These are phyloP conservation scores for Caenorhabditis briggsae DNA, from an alignment of 1,140 invertebrate species.

Conservation along the genomic window DNA sequence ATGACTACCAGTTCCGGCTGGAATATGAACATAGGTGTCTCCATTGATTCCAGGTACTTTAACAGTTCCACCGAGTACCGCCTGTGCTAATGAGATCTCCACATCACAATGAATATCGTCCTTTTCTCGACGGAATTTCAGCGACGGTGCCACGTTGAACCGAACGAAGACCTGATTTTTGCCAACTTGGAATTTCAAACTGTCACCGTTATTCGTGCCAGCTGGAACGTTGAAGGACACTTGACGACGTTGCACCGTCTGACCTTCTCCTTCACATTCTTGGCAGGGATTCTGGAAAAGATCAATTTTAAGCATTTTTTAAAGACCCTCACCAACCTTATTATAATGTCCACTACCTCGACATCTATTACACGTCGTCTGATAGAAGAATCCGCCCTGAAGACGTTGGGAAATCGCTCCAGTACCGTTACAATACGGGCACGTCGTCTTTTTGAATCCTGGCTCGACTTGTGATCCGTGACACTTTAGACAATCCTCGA, in stretches of 20 bases:
- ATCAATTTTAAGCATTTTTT: too few relatives aligned
- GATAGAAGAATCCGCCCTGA: slow-evolving; percentile 93
- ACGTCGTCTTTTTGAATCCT: slow-evolving; percentile 86
- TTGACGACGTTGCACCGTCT: slow-evolving; percentile 88
- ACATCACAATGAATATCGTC: slow-evolving; percentile 84
- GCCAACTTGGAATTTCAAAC: slow-evolving; percentile 92
- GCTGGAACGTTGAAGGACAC: slow-evolving; percentile 95
- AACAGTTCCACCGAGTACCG: slow-evolving; percentile 91
- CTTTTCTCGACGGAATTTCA: slow-evolving; percentile 91
- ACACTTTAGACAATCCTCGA: slow-evolving; percentile 93
- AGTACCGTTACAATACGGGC: slow-evolving; percentile 94
- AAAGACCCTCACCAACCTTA: slow-evolving; percentile 81
- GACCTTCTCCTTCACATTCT: slow-evolving; percentile 94
- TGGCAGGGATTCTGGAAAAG: slow-evolving; percentile 84
- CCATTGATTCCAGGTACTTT: slow-evolving; percentile 91
- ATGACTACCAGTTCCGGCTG: slow-evolving; percentile 92
- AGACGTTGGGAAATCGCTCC: slow-evolving; percentile 80
- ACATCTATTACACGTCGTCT: slow-evolving; percentile 93
- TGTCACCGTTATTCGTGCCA: slow-evolving; percentile 86
- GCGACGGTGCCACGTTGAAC: slow-evolving; percentile 87
- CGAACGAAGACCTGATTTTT: slow-evolving; percentile 70
- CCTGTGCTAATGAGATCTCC: slow-evolving; percentile 84
- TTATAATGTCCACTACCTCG: slow-evolving; percentile 89
- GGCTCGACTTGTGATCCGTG: slow-evolving; percentile 86
- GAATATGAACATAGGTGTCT: slow-evolving; percentile 84